Conservation (phyloP, 2,797 vertebrate species). For the Microctenopoma steveboyesi region DNA sequence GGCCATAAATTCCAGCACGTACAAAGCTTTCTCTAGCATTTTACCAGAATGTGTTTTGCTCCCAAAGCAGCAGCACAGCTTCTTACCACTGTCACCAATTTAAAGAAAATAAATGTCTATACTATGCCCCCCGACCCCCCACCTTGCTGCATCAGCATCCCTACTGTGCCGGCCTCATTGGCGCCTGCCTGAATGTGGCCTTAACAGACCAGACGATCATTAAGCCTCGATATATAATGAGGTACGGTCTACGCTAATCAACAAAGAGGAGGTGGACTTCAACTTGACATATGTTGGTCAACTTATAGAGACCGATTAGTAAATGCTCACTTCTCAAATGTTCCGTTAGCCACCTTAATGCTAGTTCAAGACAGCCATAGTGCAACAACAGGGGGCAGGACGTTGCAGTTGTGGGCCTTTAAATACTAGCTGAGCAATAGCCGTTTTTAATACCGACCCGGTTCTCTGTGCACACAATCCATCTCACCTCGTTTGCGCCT, state of each 20-base stretch:
- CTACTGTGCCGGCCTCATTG: too few species aligned
- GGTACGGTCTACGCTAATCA: neutral
- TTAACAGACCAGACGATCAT: neutral
- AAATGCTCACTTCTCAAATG: too few species aligned
- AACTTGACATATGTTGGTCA: neutral
- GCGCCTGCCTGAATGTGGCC: neutral
- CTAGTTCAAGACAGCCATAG: neutral
- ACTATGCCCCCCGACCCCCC: too few species aligned
- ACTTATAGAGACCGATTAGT: neutral
- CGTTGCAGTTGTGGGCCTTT: slow-evolving; percentile 13
- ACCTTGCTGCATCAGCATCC: too few species aligned
- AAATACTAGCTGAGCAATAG: slow-evolving; percentile 17
- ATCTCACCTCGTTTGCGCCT: neutral
- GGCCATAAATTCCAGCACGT: neutral
- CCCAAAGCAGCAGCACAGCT: slow-evolving; percentile 11
- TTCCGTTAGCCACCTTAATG: neutral
- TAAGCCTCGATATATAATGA: neutral
- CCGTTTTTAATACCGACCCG: slow-evolving; percentile 11
- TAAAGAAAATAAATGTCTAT: slow-evolving; percentile 14
- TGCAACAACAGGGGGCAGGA: neutral
- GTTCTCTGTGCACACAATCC: slow-evolving; percentile 4
- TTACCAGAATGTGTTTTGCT: neutral
- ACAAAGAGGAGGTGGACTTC: neutral
- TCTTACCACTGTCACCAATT: slow-evolving; percentile 16
- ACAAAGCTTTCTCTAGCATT: slow-evolving; percentile 6